Conservation (phyloP, 2,113 vertebrate species). For the Nerophis ophidion region DNA sequence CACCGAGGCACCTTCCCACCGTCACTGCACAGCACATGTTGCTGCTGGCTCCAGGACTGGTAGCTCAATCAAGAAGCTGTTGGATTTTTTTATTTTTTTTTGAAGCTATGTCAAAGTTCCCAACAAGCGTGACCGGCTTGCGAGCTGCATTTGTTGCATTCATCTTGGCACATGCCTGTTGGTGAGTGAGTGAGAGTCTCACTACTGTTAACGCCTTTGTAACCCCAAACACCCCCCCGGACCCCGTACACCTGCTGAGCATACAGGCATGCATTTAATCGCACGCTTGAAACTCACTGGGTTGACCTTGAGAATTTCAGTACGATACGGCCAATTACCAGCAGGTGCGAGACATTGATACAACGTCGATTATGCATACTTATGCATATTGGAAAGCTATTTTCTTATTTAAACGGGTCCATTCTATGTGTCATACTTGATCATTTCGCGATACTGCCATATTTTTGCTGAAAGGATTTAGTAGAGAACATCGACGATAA, state of each 20-base stretch:
- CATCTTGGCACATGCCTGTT: constrained; percentile 11
- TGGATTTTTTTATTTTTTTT: constrained; percentile 18
- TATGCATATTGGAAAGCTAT: too few species aligned
- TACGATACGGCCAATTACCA: not conserved
- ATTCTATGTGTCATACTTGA: too few species aligned
- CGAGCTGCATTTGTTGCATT: constrained; percentile 20
- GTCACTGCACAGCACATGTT: constrained; percentile 53
- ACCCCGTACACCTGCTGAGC: not conserved
- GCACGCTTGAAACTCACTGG: not conserved
- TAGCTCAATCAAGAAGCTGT: constrained; percentile 51
- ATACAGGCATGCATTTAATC: not conserved
- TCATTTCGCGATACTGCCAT: too few species aligned
- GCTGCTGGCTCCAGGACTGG: constrained; percentile 43
- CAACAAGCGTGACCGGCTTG: constrained; percentile 20
- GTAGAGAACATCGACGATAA: too few species aligned
- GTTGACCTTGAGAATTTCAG: not conserved
- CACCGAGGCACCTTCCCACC: constrained; percentile 57
- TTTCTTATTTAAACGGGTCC: too few species aligned
- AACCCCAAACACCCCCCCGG: not conserved
- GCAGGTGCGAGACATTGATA: too few species aligned
- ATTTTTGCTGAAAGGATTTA: too few species aligned
- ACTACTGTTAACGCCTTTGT: not conserved
- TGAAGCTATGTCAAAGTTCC: constrained; percentile 25
- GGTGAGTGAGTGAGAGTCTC: constrained; percentile 1
- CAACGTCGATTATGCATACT: not conserved